These are phyloP conservation scores for Hyphantria cunea DNA, from an alignment of 1,140 invertebrate genomes.

Conservation along the genomic window DNA sequence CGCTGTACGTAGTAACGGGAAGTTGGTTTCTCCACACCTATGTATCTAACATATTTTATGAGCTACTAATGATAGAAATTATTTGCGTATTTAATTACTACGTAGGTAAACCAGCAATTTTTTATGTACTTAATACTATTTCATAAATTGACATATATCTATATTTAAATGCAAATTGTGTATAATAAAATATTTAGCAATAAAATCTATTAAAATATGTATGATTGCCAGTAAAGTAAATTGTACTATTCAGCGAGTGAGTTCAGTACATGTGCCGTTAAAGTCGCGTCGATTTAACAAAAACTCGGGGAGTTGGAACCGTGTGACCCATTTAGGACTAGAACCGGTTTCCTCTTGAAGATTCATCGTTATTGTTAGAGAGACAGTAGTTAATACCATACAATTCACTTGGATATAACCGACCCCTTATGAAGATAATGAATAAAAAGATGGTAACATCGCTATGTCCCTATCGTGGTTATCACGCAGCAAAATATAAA, in stretches of 20 bases:
- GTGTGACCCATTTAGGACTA: constrained; percentile 79
- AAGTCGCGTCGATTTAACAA: constrained; percentile 57
- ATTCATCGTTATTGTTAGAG: constrained; percentile 71
- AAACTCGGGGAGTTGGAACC: constrained; percentile 69
- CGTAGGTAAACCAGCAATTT: neutral
- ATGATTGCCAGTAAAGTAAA: too few species aligned
- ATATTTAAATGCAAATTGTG: too few species aligned
- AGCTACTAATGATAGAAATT: constrained; percentile 41
- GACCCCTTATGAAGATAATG: constrained; percentile 70
- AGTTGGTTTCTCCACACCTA: constrained; percentile 54
- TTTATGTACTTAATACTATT: too few species aligned
- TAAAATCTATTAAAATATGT: too few species aligned
- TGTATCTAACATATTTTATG: constrained; percentile 37
- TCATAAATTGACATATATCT: too few species aligned
- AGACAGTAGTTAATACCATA: constrained; percentile 73
- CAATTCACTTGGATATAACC: constrained; percentile 64
- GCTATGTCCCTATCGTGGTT: constrained; percentile 64
- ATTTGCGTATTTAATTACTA: constrained; percentile 38
- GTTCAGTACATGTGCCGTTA: constrained; percentile 18
- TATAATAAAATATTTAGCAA: too few species aligned
- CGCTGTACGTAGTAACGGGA: constrained; percentile 65
- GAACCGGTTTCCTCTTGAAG: constrained; percentile 78
- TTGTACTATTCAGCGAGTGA: constrained; percentile 10
- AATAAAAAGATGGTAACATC: constrained; percentile 71
- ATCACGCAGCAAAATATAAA: constrained; percentile 67